phyloP scores from a whole-genome alignment of 1,140 invertebrate genomes.

The Scaptomyza pallida region DNA sequence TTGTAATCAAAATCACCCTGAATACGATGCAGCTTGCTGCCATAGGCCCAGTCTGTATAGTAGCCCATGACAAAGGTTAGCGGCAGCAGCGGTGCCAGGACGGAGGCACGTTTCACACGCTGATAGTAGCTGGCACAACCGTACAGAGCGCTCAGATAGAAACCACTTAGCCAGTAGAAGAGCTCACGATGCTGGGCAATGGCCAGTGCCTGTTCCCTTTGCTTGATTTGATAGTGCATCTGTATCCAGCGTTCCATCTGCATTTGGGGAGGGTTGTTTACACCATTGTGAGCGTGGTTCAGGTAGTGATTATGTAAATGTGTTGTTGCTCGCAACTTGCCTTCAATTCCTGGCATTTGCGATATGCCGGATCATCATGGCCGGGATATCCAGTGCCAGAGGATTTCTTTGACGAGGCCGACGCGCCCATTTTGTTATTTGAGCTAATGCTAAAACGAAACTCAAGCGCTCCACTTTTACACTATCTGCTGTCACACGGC shows the following conservation, averaged over 20 bases:
- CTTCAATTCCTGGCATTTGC: slow-evolving; percentile 78
- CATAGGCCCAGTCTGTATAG: slow-evolving; percentile 90
- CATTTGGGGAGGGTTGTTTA: no score
- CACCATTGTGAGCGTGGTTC: not conserved
- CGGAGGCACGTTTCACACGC: slow-evolving; percentile 86
- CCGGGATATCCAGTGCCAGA: slow-evolving; percentile 49
- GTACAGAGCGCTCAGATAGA: slow-evolving; percentile 86
- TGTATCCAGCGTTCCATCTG: slow-evolving; percentile 90
- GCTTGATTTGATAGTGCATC: slow-evolving; percentile 91
- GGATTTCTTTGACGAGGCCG: slow-evolving; percentile 59
- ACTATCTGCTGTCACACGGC: slow-evolving; percentile 22
- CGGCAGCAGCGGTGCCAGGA: slow-evolving; percentile 87
- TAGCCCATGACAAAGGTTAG: slow-evolving; percentile 90
- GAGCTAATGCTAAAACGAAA: not conserved
- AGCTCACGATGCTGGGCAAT: slow-evolving; percentile 89
- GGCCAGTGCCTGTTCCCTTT: slow-evolving; percentile 89
- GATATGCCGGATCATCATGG: slow-evolving; percentile 72
- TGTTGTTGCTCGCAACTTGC: slow-evolving; percentile 23
- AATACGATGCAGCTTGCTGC: slow-evolving; percentile 90
- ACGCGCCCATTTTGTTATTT: slow-evolving; percentile 57
- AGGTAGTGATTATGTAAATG: slow-evolving; percentile 14
- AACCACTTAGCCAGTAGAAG: slow-evolving; percentile 89
- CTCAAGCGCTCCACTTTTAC: not conserved
- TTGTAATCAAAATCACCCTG: slow-evolving; percentile 85
- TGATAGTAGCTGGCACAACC: slow-evolving; percentile 85